Conservation (phyloP, 2,113 vertebrate genomes). For the Cichladusa arquata region DNA sequence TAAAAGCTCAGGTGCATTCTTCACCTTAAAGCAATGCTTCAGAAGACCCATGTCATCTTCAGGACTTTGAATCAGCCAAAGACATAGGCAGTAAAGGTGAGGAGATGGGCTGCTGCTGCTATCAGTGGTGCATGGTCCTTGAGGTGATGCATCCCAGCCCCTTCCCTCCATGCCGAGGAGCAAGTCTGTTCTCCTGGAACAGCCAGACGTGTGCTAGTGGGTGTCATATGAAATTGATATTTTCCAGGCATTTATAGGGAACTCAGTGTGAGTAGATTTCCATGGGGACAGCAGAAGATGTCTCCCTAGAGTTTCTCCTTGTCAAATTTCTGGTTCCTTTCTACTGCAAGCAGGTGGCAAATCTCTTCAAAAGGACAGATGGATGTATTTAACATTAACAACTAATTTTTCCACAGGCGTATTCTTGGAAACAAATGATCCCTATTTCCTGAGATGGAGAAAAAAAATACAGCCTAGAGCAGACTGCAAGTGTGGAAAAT, state of each 20-base stretch:
- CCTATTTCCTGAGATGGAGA: slow-evolving; percentile 3
- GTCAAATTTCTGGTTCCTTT: slow-evolving; percentile 4
- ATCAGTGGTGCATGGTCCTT: not conserved
- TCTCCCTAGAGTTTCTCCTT: not conserved
- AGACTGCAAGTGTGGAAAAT: slow-evolving; percentile 45
- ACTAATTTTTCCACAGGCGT: slow-evolving; percentile 24
- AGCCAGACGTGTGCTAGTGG: accelerated
- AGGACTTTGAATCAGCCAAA: not conserved
- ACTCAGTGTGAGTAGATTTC: not conserved
- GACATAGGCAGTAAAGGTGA: accelerated
- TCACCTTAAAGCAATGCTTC: not conserved
- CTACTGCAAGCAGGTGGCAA: slow-evolving; percentile 26
- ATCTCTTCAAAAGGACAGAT: slow-evolving; percentile 37
- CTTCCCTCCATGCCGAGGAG: accelerated
- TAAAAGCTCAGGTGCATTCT: not conserved
- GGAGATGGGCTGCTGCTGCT: not conserved
- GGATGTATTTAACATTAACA: slow-evolving; percentile 19
- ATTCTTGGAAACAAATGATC: slow-evolving; percentile 32
- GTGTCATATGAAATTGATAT: not conserved
- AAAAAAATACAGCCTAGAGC: not conserved
- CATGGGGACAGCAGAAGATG: not conserved
- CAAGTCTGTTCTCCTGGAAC: not conserved
- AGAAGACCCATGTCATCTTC: not conserved
- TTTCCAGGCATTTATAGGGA: not conserved
- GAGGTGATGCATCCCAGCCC: not conserved